Evolutionary conservation across 30 jellyfish, hydroid and myxozoan species (phyloP), one percentile per base, ranked within the genome.

Genomic region (Cassiopea andromeda): DNA sequence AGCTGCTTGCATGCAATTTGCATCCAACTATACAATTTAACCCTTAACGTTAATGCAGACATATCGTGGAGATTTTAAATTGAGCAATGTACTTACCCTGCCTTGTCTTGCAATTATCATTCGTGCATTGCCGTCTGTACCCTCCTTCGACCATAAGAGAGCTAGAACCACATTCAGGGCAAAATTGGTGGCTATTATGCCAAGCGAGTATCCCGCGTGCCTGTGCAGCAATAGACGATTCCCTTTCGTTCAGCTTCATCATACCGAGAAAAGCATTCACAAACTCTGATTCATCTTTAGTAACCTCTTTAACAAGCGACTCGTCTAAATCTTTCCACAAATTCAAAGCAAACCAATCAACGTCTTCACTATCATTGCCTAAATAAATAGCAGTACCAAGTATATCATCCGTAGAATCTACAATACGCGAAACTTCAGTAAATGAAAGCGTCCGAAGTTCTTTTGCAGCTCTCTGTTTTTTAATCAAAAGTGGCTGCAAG

Each of bases 201-300:
- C 98, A 92, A 10, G 93, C 96, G 16, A 92, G 91, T 18, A 92
- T n/a, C 47, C 95, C 92, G 1, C 90, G 85, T 10, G 98, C 98
- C 75, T 92, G 98, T 38, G 92, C 82, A 19, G 93, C 98, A 46
- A 92, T 58, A 7, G 96, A 69, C 7, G 98, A 89, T 74, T 92
- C 83, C 69, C 78, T 69, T 2, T 78, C 85, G 18, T 58, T 67
- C 50, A 92, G 71, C 67, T 50, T 77, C 90, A 82, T 60, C 82
- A 87, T 45, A 15, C 87, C 88, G 10, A 48, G 43, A 64, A 80
- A 87, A 1, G 92, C 91, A 54, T 74, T 79, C 44, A 64, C 61
- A 50, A 92, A 86, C 68, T 16, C 14, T 14, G 79, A 79, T 18
- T 76, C 73, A n/a, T 61, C 94, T 17, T 60, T 60, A 43, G 46